Evolutionary conservation across 2,888 invertebrate species (phyloP).

Genomic region (Pheosia gnoma): DNA sequence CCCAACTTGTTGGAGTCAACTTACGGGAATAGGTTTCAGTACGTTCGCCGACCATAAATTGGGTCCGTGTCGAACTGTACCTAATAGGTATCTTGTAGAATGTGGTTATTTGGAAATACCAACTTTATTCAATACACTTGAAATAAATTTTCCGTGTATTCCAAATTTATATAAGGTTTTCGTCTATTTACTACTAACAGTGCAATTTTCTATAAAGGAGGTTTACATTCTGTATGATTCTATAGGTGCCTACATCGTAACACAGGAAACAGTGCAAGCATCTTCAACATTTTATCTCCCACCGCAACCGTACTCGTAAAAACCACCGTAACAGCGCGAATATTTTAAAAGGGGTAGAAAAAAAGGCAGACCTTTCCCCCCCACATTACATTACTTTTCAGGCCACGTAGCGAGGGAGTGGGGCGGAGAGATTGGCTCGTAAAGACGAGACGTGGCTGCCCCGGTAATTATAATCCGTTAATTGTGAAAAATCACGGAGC

Average conservation of each 20-base stretch:
- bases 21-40: not conserved
- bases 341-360: constrained; percentile 8
- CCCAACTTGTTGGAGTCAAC: not conserved
- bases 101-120: too few species aligned
- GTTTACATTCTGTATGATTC: not conserved
- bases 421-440: constrained; percentile 51
- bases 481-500: constrained; percentile 57
- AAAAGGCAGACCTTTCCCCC: not conserved
- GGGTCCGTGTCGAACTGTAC: not conserved
- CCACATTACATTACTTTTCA: constrained; percentile 34
- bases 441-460: constrained; percentile 60
- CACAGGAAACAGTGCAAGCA: not conserved
- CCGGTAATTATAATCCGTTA: constrained; percentile 69
- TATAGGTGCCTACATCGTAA: not conserved
- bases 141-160: too few species aligned
- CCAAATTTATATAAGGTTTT: not conserved
- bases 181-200: not conserved
- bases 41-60: not conserved
- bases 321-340: constrained; percentile 1
- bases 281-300: constrained; percentile 10
- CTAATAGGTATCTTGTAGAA: not conserved
- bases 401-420: constrained; percentile 45
- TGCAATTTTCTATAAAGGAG: too few species aligned
- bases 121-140: too few species aligned
- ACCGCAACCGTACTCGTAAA: constrained; percentile 5